Evolutionary conservation across 2,113 vertebrate genomes (phyloP).

Genomic region (Butastur rufipennis): DNA sequence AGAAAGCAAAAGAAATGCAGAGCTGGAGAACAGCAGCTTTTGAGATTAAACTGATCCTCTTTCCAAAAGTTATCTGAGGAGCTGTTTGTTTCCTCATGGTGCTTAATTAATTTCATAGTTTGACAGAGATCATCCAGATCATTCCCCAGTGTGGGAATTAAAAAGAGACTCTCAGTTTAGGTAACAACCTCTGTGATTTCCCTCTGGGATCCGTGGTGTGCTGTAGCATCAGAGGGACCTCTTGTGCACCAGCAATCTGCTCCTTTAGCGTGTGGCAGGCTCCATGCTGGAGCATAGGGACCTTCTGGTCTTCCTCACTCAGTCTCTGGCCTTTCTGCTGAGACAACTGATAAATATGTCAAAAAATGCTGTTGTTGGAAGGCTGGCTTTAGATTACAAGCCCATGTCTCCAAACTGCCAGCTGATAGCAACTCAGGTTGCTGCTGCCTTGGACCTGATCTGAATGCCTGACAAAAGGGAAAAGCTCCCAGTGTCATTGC

Average conservation of each 20-base stretch:
- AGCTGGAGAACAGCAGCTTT: not conserved
- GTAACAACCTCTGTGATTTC: not conserved
- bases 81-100: not conserved
- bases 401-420: not conserved
- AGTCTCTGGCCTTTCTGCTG: not conserved
- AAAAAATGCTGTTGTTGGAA: not conserved
- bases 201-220: not conserved
- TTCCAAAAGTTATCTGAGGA: not conserved
- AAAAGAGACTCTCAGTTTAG: not conserved
- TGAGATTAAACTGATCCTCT: not conserved
- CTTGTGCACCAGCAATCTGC: not conserved
- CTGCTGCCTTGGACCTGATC: not conserved
- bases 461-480: not conserved
- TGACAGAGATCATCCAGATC: not conserved
- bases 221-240: not conserved
- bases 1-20: not conserved
- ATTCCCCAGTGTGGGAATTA: not conserved
- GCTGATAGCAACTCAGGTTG: not conserved
- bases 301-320: not conserved
- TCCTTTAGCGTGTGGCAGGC: fast-evolving
- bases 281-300: not conserved
- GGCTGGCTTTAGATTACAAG: not conserved
- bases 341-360: not conserved
- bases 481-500: not conserved
- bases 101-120: not conserved